Conservation (phyloP, 2,888 invertebrate genomes). For the Tribolium freemani region DNA sequence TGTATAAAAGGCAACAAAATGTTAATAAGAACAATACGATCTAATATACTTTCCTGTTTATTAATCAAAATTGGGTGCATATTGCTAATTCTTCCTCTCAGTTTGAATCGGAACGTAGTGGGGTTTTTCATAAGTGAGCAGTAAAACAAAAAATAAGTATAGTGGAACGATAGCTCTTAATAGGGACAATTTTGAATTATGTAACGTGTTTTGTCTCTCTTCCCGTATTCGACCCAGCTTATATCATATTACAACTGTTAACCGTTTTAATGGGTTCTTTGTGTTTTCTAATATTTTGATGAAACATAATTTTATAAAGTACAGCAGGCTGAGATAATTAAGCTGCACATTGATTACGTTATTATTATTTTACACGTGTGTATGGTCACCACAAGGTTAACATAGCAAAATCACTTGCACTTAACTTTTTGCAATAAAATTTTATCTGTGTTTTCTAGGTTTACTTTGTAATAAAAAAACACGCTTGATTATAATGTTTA, state of each 20-base stretch:
- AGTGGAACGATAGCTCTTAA: constrained; percentile 3
- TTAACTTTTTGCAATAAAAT: neutral
- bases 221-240: neutral
- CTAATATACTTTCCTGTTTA: too few species aligned
- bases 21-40: too few species aligned
- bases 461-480: neutral
- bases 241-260: neutral
- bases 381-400: neutral
- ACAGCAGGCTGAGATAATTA: too few species aligned
- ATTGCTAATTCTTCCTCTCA: too few species aligned
- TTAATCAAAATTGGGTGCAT: too few species aligned
- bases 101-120: too few species aligned
- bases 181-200: neutral
- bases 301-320: too few species aligned
- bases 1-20: neutral
- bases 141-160: too few species aligned
- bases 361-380: neutral
- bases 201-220: neutral
- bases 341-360: neutral
- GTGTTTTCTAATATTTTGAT: neutral
- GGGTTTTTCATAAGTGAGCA: too few species aligned
- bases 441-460: neutral
- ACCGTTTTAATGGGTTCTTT: constrained; percentile 2
- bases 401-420: neutral
- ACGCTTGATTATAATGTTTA: constrained; percentile 26